These are phyloP conservation scores for Pipistrellus pygmaeus DNA, from an alignment of 2,797 vertebrate species.

Conservation along the genomic window DNA sequence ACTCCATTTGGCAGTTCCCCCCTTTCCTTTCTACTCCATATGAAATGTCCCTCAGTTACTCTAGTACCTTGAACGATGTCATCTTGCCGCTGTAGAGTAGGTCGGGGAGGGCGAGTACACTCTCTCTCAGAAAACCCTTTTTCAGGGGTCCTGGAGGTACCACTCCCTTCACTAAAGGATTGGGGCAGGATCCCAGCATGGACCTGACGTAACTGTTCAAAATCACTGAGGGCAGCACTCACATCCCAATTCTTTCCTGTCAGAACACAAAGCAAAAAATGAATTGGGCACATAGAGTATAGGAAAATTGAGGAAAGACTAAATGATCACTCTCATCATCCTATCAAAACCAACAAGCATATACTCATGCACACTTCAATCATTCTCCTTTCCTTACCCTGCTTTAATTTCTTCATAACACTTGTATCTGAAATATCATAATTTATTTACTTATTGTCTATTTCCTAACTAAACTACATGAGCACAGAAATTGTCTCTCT, in stretches of 20 bases:
- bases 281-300: neutral
- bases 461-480: neutral
- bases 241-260: slow-evolving; percentile 99
- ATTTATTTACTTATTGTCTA: neutral
- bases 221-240: slow-evolving; percentile 95
- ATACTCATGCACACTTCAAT: neutral
- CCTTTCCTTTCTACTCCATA: neutral
- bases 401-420: neutral
- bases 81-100: slow-evolving; percentile 94
- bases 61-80: slow-evolving; percentile 94
- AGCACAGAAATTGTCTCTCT: neutral
- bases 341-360: neutral
- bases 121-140: slow-evolving; percentile 90
- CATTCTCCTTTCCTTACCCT: neutral
- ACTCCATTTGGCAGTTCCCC: neutral
- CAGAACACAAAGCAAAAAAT: neutral
- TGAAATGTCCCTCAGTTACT: neutral
- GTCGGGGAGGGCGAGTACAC: slow-evolving; percentile 87
- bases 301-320: neutral
- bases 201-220: slow-evolving; percentile 96
- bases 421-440: neutral
- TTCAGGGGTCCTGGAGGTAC: slow-evolving; percentile 86
- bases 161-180: slow-evolving; percentile 86
- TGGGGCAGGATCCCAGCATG: slow-evolving; percentile 91
- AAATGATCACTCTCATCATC: neutral